Base-by-base conservation (phyloP, 2,888 invertebrate genomes). In the Tiliacea aurago region DNA sequence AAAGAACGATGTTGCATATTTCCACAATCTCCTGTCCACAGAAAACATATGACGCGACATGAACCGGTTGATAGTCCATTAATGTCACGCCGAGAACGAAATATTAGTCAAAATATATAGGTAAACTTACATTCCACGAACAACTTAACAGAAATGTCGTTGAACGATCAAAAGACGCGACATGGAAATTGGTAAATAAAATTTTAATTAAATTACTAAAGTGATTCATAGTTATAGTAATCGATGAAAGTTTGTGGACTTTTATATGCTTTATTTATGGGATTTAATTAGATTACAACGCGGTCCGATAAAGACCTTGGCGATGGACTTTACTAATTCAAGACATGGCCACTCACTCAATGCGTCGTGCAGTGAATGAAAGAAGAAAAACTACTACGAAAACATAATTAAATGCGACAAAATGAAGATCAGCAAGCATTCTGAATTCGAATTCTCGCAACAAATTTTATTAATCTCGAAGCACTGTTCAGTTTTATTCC, bases 51-150 rank as follows among this genome's bases (percentile, higher is more conserved):
- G 84, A 85, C 76, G 83, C 80, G 85, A 86, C 85, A 88, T 87
- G 89, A 87, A 87, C 88, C 80, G 80, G 83, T 90, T 90, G 88
- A 91, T 92, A 84, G 91, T 78, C 89, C 87, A 93, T 94, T 92
- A 94, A 91, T 85, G 94, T 94, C 94, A 90, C 79, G 78, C 72
- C 73, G 80, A 80, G 83, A 86, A 87, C 88, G 82, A 90, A 90
- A 91, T 88, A 86, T 86, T 89, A 89, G 84, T 88, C 84, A 87
- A 90, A 88, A 88, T 87, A 87, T 84, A 87, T 83, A 37, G 37
- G 3, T 37, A 53, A 2, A 51, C n/a, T 20, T 49, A 73, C 74
- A 73, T 61, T 65, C 80, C 84, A 87, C 86, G 68, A 78, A 76
- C 72, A 75, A 78, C 78, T 77, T 84, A 82, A 86, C 86, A 86